Percentiles rank a stretch among this genome's conserved stretches.
These are phyloP conservation scores for Ivindomyrus marchei DNA, from an alignment of 2,113 vertebrate species.

Conservation along the genomic window DNA sequence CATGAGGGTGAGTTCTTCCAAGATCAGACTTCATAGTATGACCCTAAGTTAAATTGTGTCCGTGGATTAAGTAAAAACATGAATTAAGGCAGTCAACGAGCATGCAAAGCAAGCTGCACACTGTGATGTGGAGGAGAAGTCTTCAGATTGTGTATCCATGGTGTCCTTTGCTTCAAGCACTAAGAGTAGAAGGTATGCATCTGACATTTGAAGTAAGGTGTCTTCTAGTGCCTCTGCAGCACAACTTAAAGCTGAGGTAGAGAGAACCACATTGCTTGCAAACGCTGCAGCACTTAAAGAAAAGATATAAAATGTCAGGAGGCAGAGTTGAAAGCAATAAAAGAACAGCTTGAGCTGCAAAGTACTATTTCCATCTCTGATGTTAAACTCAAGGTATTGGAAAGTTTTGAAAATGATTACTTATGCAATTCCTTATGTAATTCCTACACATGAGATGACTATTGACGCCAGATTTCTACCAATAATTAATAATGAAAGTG, in stretches of 20 bases:
- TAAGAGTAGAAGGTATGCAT: not conserved
- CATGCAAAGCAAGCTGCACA: not conserved
- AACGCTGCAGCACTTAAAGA: constrained; percentile 11
- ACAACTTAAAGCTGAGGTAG: not conserved
- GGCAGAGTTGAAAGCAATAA: not conserved
- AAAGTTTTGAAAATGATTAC: not conserved
- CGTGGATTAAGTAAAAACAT: not conserved
- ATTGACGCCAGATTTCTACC: not conserved
- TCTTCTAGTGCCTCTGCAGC: not conserved
- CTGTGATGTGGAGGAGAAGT: not conserved
- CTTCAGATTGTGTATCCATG: not conserved
- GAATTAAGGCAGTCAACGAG: not conserved
- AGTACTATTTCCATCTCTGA: not conserved
- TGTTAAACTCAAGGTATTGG: not conserved
- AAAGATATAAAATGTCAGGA: constrained; percentile 12
- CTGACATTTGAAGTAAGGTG: not conserved
- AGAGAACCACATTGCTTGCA: not conserved
- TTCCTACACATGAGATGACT: not conserved
- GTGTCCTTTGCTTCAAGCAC: not conserved
- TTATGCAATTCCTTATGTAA: not conserved
- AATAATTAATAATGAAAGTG: not conserved
- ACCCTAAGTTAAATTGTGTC: not conserved
- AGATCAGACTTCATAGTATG: not conserved
- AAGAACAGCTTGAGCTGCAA: not conserved
- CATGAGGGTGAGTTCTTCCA: not conserved